Base-by-base conservation (phyloP, 1,140 invertebrate genomes). In the Eulimnadia texana region DNA sequence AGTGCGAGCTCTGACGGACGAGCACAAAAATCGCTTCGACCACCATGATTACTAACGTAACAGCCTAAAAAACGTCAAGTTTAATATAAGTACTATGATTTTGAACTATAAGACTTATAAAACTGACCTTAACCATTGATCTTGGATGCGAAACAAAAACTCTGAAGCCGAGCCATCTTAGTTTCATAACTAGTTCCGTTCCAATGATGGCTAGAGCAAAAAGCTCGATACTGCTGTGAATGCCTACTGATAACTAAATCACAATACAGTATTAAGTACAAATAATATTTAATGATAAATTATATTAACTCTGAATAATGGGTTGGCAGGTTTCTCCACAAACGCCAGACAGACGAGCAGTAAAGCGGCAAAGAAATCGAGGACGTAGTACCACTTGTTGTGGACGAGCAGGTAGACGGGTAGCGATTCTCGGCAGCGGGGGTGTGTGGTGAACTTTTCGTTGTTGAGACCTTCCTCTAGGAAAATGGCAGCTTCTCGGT, bases 391-490 rank as follows among this genome's bases (percentile, higher is more conserved):
- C 84, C 86, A 90, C 63, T 80, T 80, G 70, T 91, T 92, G 71
- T 93, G 90, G 0, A 91, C 89, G 49, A 91, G 74, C 20, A 92
- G 76, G 72, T 93, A 94, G 0, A 88, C 86, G 10, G 90, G 90
- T 55, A 93, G 73, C 69, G 89, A 86, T 68, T 85, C 83, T 23
- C 84, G 84, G 70, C 84, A 84, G 49, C 81, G 80, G 0, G 90
- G 90, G 74, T 94, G 90, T 3, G 87, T 89, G 68, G 88, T 85
- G 71, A 92, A 93, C 72, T 93, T 93, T 72, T 93, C 90, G 77
- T 94, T 94, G 69, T 93, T 92, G 73, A 82, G 80, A 11, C 90
- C 90, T 82, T 94, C 90, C 76, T 89, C 84, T 68, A 89, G 76
- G 74, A 85, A 90, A 68, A 92, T 92, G 56, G 88, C 84, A 50